These are phyloP conservation scores for Brachionus rotundiformis DNA, from an alignment of 1,140 invertebrate species.

Conservation along the genomic window DNA sequence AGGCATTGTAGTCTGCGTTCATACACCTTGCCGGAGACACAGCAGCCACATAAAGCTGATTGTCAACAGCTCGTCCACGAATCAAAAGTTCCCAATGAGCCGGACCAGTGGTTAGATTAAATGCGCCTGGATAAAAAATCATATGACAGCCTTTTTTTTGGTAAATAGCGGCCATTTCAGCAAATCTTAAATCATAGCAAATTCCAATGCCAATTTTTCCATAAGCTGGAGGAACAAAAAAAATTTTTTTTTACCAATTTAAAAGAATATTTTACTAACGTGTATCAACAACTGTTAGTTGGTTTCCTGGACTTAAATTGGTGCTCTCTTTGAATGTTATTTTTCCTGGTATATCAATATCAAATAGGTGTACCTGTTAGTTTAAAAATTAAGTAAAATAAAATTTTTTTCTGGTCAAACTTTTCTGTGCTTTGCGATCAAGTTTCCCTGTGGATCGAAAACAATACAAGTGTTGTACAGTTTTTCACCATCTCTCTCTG, in stretches of 20 bases:
- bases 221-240: constrained; percentile 60
- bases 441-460: constrained; percentile 76
- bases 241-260: constrained; percentile 34
- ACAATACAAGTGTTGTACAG: constrained; percentile 88
- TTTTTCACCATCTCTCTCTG: constrained; percentile 71
- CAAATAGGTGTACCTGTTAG: constrained; percentile 83
- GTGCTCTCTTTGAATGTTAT: constrained; percentile 91
- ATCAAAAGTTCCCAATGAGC: constrained; percentile 85
- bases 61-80: constrained; percentile 79
- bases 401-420: constrained; percentile 54
- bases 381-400: constrained; percentile 54
- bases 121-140: constrained; percentile 86
- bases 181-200: constrained; percentile 89
- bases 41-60: constrained; percentile 69
- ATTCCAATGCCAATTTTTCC: constrained; percentile 85
- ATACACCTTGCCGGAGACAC: constrained; percentile 69
- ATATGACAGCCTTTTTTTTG: constrained; percentile 73
- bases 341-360: constrained; percentile 87
- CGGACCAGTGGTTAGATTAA: constrained; percentile 91
- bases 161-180: constrained; percentile 82
- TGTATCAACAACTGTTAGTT: constrained; percentile 75
- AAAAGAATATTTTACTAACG: constrained; percentile 53
- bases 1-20: constrained; percentile 47
- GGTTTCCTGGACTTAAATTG: constrained; percentile 74
- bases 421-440: constrained; percentile 68